Base-by-base conservation (phyloP, 1,140 invertebrate genomes). In the Heterodera carotae region DNA sequence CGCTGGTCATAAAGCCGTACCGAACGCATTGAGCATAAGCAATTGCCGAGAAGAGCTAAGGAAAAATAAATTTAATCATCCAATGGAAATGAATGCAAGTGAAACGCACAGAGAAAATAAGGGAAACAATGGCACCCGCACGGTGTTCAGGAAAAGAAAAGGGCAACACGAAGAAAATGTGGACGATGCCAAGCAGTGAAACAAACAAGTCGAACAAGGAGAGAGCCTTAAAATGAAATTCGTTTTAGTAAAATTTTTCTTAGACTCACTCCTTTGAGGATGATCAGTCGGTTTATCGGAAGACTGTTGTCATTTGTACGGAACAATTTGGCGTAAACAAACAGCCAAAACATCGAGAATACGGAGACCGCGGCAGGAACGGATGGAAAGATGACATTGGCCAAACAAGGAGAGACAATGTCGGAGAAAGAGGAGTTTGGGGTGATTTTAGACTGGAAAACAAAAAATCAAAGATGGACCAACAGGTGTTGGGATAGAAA, bases 341-440 rank as follows among this genome's bases (percentile, higher is more conserved):
- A 66, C 27, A 74, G 25, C 5, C 39, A 36, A 25, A 62, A 8
- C 59, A 74, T 29, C 59, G 72, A 27, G 6, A 36, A 62, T 27
- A 74, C 27, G 36, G 72, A 43, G 31, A 66, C 36, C 8, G 34
- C 12, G 15, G 59, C 25, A 27, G 72, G 72, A 5, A 56, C n/a
- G 25, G 56, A 62, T 27, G 72, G 72, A 5, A 74, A 22, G 12
- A 74, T 22, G 27, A 74, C 72, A 31, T 74, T 62, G 59, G 72
- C 72, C 27, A 74, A 34, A 74, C 72, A 74, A 22, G 72, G 48
- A 5, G 72, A 74, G 59, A 74, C 56, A n/a, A 74, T 64, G 25
- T 74, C 36, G n/a, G 43, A 43, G 25, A 62, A 56, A 18, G 72
- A 66, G 25, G 72, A 74, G n/a, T 74, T 74, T 66, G 29, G 53